A percentile compares a stretch with the other conserved stretches of the same genome.
These are phyloP conservation scores for Oxyruncus cristatus DNA, from an alignment of 2,113 vertebrate genomes.

Conservation along the genomic window DNA sequence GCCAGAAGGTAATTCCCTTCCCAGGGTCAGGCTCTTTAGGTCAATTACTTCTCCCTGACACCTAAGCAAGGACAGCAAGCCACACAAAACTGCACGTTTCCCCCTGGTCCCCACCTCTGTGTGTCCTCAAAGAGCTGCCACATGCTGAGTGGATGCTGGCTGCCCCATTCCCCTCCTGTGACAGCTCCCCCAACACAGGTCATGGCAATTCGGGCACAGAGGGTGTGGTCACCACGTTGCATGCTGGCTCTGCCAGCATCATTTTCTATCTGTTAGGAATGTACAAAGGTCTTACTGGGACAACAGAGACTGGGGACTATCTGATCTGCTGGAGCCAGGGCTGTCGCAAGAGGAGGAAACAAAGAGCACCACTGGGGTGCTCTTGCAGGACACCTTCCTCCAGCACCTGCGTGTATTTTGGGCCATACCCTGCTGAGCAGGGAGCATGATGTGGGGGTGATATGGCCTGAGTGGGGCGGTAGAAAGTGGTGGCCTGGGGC, in stretches of 20 bases:
- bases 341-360: background rate
- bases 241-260: background rate
- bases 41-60: background rate
- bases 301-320: background rate
- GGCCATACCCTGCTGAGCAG: background rate
- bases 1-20: constrained; percentile 79
- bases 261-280: background rate
- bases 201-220: background rate
- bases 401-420: background rate
- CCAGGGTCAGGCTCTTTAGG: background rate
- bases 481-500: background rate
- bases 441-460: background rate
- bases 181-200: accelerated
- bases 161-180: too few species aligned
- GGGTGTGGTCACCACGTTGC: background rate
- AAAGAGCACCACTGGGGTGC: background rate
- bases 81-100: background rate
- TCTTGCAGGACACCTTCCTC: background rate
- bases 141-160: accelerated
- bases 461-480: background rate
- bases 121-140: background rate
- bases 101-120: background rate
- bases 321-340: background rate
- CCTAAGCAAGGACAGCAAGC: background rate
- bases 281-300: background rate